phyloP scores from a whole-genome alignment of 2,888 invertebrate species.

The Biston stratarius region DNA sequence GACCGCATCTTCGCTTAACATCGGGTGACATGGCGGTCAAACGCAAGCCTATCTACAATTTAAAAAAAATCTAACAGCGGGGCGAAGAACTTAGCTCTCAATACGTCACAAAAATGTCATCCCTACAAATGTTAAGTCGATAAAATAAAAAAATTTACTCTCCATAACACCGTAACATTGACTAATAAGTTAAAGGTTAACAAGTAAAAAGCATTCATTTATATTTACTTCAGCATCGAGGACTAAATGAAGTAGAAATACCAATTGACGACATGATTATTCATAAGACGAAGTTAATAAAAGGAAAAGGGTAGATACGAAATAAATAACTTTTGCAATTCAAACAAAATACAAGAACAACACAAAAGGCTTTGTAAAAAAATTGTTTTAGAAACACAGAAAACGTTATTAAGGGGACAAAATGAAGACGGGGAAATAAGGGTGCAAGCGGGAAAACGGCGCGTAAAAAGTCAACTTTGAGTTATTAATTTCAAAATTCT shows the following conservation, averaged over 20 bases:
- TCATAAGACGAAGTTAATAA: constrained; percentile 5
- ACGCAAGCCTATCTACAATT: too few relatives aligned
- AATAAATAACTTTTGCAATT: neutral
- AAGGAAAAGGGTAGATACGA: neutral
- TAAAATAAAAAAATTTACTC: constrained; percentile 21
- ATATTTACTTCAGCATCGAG: constrained; percentile 32
- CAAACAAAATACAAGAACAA: neutral
- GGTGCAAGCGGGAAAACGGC: too few relatives aligned
- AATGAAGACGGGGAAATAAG: too few relatives aligned
- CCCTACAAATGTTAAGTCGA: constrained; percentile 2
- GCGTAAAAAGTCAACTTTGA: too few relatives aligned
- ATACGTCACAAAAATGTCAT: constrained; percentile 32
- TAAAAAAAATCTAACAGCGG: constrained; percentile 25
- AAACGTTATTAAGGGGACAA: too few relatives aligned
- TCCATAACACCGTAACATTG: neutral
- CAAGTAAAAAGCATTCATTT: constrained; percentile 32
- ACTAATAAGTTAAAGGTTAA: constrained; percentile 37
- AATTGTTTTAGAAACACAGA: too few relatives aligned
- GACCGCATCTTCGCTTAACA: too few relatives aligned
- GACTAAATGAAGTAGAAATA: constrained; percentile 36
- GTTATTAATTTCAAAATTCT: too few relatives aligned
- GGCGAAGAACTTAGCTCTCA: constrained; percentile 27
- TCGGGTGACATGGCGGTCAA: too few relatives aligned
- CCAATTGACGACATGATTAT: constrained; percentile 15
- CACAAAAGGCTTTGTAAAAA: neutral